phyloP scores from a whole-genome alignment of 2,113 vertebrate genomes.

The Sminthopsis crassicaudata region DNA sequence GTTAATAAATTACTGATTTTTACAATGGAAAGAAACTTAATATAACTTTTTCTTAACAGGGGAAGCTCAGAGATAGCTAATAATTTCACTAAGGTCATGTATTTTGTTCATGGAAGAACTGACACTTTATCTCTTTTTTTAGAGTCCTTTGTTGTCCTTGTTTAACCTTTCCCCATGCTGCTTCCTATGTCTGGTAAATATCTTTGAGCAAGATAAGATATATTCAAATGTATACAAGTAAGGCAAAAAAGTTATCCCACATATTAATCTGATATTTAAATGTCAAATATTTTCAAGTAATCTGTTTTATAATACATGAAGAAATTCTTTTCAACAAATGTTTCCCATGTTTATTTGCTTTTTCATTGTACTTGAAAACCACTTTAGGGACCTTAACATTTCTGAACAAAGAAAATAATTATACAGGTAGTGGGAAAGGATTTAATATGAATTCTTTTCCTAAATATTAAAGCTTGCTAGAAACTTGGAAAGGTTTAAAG shows the following conservation, averaged over 20 bases:
- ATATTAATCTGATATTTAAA: not conserved
- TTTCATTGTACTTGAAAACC: not conserved
- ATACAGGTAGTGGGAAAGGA: not conserved
- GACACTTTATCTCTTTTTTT: not conserved
- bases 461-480: not conserved
- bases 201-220: not conserved
- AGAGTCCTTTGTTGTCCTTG: not conserved
- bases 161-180: not conserved
- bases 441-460: not conserved
- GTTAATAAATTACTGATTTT: not conserved
- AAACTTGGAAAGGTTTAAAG: not conserved
- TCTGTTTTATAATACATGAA: not conserved
- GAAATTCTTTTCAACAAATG: not conserved
- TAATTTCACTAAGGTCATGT: not conserved
- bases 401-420: not conserved
- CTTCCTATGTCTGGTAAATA: not conserved
- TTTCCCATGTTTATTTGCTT: not conserved
- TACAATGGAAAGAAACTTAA: not conserved
- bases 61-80: not conserved
- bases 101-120: not conserved
- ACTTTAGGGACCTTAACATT: not conserved
- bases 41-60: not conserved
- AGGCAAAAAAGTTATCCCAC: not conserved
- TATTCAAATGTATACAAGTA: not conserved
- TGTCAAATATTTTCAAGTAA: not conserved